Conservation (phyloP, 2,797 vertebrate species). For the Euthynnus affinis region DNA sequence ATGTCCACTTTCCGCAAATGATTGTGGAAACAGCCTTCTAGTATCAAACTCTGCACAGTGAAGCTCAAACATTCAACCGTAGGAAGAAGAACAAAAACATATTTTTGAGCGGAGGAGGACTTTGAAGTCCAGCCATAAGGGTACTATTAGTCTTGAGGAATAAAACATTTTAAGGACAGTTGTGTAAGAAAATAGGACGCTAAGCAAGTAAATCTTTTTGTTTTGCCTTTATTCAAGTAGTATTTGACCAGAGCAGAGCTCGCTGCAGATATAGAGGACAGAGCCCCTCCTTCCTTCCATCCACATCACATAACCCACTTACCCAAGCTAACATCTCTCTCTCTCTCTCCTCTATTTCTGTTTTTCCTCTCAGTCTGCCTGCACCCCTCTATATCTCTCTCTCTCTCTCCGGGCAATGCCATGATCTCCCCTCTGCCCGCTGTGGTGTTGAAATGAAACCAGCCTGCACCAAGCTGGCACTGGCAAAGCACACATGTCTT, state of each 20-base stretch:
- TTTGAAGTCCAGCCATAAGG: conserved; percentile 27
- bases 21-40: too few species aligned
- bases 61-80: too few species aligned
- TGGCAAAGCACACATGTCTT: conserved; percentile 46
- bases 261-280: conserved; percentile 34
- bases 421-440: conserved; percentile 65
- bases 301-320: conserved; percentile 71
- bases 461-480: conserved; percentile 70
- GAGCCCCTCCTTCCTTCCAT: conserved; percentile 43
- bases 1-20: too few species aligned
- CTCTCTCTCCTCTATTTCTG: conserved; percentile 57
- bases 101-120: neutral
- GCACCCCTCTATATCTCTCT: conserved; percentile 22
- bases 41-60: too few species aligned
- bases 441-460: conserved; percentile 73
- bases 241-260: conserved; percentile 50
- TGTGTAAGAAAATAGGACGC: conserved; percentile 8
- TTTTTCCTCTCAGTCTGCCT: conserved; percentile 45
- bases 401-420: conserved; percentile 59
- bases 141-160: neutral
- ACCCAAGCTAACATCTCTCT: conserved; percentile 44
- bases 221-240: conserved; percentile 47
- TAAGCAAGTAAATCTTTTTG: conserved; percentile 18
- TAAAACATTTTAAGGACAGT: conserved; percentile 25
- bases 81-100: neutral